Conservation (phyloP, 2,113 vertebrate genomes). For the Heterocephalus glaber region DNA sequence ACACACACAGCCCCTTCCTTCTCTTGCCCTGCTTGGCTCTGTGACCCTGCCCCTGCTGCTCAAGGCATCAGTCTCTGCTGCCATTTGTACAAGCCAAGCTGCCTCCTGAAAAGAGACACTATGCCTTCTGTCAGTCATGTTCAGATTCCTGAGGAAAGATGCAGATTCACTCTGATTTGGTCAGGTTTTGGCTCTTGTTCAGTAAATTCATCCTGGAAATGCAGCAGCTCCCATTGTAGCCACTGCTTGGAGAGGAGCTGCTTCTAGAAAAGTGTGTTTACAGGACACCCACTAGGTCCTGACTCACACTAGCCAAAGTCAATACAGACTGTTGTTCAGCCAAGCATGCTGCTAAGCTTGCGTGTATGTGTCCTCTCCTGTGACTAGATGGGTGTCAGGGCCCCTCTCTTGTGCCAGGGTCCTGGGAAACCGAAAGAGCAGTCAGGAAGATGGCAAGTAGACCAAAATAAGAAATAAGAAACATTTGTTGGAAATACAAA, state of each 20-base stretch:
- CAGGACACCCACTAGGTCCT: neutral
- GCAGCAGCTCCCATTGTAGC: neutral
- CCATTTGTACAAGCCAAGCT: neutral
- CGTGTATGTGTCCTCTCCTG: neutral
- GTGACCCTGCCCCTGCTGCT: neutral
- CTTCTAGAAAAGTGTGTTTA: neutral
- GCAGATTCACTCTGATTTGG: neutral
- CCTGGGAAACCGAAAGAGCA: neutral
- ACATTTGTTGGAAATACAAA: neutral
- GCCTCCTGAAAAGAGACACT: neutral
- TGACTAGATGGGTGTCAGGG: neutral
- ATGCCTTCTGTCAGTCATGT: neutral
- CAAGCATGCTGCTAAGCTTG: neutral
- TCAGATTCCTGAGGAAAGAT: neutral
- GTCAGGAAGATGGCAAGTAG: too few species aligned
- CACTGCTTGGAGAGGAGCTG: neutral
- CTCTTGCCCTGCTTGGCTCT: neutral
- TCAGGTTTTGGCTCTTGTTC: neutral
- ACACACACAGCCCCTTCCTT: neutral
- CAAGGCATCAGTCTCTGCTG: neutral
- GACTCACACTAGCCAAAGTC: neutral
- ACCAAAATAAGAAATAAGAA: neutral
- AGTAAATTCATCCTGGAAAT: neutral
- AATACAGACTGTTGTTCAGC: neutral
- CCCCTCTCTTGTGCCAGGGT: too few species aligned